Evolutionary conservation across 2,888 invertebrate species (phyloP).

Genomic region (Drosophila vallismaia): DNA sequence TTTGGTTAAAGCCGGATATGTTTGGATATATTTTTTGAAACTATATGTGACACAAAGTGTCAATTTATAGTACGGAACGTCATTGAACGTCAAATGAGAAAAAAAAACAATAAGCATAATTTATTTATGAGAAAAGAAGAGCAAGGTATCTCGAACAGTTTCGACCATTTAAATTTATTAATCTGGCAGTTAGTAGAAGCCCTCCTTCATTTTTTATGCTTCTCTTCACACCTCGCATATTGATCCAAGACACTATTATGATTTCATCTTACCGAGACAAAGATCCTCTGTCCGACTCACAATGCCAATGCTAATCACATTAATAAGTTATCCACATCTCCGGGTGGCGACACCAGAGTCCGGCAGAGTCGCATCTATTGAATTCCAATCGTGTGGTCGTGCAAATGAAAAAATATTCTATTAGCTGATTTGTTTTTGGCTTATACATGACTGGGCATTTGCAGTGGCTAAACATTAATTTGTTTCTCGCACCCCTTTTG

Average conservation of each 20-base stretch:
- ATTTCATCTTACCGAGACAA: slow-evolving; percentile 47
- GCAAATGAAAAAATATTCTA: slow-evolving; percentile 60
- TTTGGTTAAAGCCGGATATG: background rate
- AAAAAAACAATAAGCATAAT: background rate
- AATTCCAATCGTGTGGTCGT: slow-evolving; percentile 39
- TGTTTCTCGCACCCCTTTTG: slow-evolving; percentile 45
- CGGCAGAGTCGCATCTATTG: slow-evolving; percentile 44
- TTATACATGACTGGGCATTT: slow-evolving; percentile 38
- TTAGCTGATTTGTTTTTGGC: slow-evolving; percentile 41
- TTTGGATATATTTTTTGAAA: background rate
- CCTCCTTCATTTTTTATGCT: slow-evolving; percentile 13
- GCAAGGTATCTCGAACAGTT: background rate
- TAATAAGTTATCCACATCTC: slow-evolving; percentile 74
- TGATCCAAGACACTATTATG: slow-evolving; percentile 18
- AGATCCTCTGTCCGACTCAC: slow-evolving; percentile 27
- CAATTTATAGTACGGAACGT: background rate
- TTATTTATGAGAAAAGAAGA: background rate
- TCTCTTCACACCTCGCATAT: slow-evolving; percentile 31
- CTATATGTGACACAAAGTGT: slow-evolving; percentile 5
- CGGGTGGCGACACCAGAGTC: slow-evolving; percentile 23
- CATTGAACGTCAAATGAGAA: background rate
- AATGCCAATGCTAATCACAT: slow-evolving; percentile 67
- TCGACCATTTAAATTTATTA: background rate
- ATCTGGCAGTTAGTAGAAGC: slow-evolving; percentile 5
- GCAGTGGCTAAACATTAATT: slow-evolving; percentile 49